Conservation (phyloP, 1,140 invertebrate genomes). For the Brachionus calyciflorus region DNA sequence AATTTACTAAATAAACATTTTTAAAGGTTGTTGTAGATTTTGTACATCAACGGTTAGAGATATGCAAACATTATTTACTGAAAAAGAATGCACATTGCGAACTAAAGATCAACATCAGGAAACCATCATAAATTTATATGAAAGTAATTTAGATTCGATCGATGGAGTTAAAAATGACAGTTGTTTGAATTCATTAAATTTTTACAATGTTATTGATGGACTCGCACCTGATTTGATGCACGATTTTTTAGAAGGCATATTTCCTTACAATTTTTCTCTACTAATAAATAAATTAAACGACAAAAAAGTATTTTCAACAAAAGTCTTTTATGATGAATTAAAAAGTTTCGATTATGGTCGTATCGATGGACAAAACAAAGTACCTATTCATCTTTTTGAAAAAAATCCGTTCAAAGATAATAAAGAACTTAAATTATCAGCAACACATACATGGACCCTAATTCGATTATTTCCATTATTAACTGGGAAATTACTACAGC, state of each 20-base stretch:
- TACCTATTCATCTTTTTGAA: background rate
- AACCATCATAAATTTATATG: background rate
- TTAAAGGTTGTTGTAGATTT: background rate
- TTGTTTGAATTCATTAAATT: background rate
- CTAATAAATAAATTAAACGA: too few relatives aligned
- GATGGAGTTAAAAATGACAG: background rate
- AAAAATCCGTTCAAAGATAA: background rate
- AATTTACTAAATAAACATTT: too few relatives aligned
- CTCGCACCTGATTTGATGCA: background rate
- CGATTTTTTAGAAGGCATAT: too few relatives aligned
- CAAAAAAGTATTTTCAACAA: too few relatives aligned
- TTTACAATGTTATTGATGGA: background rate
- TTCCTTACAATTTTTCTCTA: too few relatives aligned
- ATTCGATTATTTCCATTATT: background rate
- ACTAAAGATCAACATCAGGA: background rate
- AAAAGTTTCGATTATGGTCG: too few relatives aligned
- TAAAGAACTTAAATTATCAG: background rate
- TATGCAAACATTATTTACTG: background rate
- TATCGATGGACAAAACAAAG: too few relatives aligned
- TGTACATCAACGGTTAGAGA: background rate
- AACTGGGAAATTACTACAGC: background rate
- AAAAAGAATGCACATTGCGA: background rate
- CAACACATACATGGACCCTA: background rate
- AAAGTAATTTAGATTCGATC: background rate
- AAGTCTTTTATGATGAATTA: too few relatives aligned